Evolutionary conservation across 2,797 vertebrate species (phyloP).

Genomic region (Chaetodon trifasciatus): DNA sequence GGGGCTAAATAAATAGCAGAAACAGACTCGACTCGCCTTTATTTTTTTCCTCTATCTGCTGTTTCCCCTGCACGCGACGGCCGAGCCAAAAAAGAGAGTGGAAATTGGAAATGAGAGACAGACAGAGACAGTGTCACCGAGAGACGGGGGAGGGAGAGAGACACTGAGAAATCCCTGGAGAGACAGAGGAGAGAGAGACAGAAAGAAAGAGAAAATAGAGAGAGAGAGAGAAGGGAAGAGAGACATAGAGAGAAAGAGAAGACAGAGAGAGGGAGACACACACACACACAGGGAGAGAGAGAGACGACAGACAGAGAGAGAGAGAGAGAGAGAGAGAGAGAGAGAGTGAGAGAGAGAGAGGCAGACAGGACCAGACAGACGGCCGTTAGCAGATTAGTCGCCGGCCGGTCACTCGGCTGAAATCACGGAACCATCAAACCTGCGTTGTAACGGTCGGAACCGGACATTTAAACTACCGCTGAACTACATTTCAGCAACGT

Average conservation of each 20-base stretch:
- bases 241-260: constrained; percentile 5
- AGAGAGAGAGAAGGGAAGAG: neutral
- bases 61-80: neutral
- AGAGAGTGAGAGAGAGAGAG: neutral
- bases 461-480: constrained; percentile 34
- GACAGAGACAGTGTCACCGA: neutral
- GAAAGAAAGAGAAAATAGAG: constrained; percentile 28
- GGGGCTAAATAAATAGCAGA: neutral
- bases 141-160: constrained; percentile 58
- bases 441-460: constrained; percentile 9
- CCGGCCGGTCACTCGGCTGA: constrained; percentile 69
- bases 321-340: neutral
- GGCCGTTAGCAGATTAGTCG: constrained; percentile 62
- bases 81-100: constrained; percentile 23
- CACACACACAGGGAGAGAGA: too few species aligned
- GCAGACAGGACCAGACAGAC: constrained; percentile 58
- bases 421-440: constrained; percentile 43
- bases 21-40: neutral
- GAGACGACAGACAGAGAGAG: constrained; percentile 17
- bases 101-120: constrained; percentile 36
- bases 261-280: constrained; percentile 15
- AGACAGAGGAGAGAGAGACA: constrained; percentile 48
- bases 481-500: neutral
- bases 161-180: constrained; percentile 12
- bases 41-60: neutral